Conservation (phyloP, 1,140 invertebrate species). For the Danaus plexippus region DNA sequence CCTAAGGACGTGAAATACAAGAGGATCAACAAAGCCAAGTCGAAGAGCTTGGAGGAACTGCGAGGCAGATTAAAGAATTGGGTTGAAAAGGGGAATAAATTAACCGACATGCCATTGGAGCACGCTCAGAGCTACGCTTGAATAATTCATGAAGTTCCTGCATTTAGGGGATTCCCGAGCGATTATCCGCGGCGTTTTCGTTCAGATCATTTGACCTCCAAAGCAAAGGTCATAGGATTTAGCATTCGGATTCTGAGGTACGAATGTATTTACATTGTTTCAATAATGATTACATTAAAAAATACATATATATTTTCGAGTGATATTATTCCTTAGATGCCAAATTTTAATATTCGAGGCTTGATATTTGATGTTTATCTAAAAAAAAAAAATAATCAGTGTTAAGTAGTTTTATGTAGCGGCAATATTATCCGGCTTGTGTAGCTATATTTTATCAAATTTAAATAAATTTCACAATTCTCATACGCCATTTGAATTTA, state of each 20-base stretch:
- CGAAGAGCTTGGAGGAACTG: conserved; percentile 88
- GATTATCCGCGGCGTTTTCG: not conserved
- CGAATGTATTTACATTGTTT: too few species aligned
- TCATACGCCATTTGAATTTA: too few species aligned
- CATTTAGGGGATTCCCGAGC: conserved; percentile 11
- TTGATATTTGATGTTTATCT: conserved; percentile 7
- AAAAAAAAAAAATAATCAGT: not conserved
- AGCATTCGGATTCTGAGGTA: too few species aligned
- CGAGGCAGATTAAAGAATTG: conserved; percentile 86
- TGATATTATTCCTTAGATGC: conserved; percentile 20
- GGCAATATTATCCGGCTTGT: too few species aligned
- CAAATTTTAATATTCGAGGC: conserved; percentile 18
- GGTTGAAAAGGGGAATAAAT: conserved; percentile 84
- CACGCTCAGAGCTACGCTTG: conserved; percentile 70
- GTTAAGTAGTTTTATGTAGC: not conserved
- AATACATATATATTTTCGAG: conserved; percentile 10
- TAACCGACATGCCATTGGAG: conserved; percentile 63
- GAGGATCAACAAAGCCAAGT: conserved; percentile 91
- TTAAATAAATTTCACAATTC: too few species aligned
- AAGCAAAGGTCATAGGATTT: too few species aligned
- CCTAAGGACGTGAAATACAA: conserved; percentile 93
- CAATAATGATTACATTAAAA: conserved; percentile 1
- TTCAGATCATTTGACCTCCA: too few species aligned
- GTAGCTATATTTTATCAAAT: too few species aligned
- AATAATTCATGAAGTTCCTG: conserved; percentile 32